These are phyloP conservation scores for Camponotus pennsylvanicus DNA, from an alignment of 1,140 invertebrate genomes.

Conservation along the genomic window DNA sequence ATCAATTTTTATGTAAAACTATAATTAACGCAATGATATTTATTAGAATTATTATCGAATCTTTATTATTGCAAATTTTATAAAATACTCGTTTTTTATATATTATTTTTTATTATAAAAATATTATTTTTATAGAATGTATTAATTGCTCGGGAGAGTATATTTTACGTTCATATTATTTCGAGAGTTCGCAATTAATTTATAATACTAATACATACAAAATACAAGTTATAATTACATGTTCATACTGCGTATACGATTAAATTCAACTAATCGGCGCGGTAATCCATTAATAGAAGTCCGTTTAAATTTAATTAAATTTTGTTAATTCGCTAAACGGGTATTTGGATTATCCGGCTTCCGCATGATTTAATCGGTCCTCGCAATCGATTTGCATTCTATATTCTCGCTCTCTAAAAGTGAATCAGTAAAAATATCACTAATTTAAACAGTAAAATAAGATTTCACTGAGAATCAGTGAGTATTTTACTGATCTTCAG, in stretches of 20 bases:
- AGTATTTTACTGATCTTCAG: too few relatives aligned
- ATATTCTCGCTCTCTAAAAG: too few relatives aligned
- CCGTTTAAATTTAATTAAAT: conserved; percentile 50
- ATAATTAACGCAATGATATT: neutral
- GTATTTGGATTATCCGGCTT: conserved; percentile 25
- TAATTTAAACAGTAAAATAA: too few relatives aligned
- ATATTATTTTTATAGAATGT: neutral
- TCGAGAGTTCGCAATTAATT: neutral
- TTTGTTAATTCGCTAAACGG: conserved; percentile 37
- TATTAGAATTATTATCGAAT: conserved; percentile 1
- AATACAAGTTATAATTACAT: conserved; percentile 1
- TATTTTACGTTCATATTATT: neutral
- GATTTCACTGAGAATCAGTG: too few relatives aligned
- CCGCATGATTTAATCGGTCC: conserved; percentile 1
- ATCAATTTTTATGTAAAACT: conserved; percentile 9
- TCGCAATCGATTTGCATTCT: neutral
- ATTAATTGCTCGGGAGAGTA: neutral
- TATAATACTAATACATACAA: neutral
- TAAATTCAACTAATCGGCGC: neutral
- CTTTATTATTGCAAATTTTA: neutral
- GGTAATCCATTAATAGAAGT: conserved; percentile 28
- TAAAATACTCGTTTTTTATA: neutral
- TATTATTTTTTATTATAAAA: too few relatives aligned
- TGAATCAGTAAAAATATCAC: too few relatives aligned
- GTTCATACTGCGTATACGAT: conserved; percentile 18